Conservation (phyloP, 2,797 vertebrate genomes). For the Lutjanus argentimaculatus region DNA sequence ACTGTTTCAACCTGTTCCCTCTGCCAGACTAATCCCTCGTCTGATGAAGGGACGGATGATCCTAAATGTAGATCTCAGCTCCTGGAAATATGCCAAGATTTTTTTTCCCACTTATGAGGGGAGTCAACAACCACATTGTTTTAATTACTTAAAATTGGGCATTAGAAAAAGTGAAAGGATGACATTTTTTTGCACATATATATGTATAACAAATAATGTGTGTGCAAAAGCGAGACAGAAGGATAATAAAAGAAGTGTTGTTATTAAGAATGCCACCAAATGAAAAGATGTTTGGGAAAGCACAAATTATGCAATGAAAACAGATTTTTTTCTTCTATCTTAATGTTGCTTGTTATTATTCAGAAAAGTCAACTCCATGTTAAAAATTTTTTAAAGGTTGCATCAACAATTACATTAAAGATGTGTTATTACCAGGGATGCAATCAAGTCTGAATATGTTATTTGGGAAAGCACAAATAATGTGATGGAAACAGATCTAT, state of each 20-base stretch:
- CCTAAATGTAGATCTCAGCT: constrained; percentile 66
- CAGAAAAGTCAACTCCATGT: no score
- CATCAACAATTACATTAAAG: no score
- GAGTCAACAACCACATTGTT: constrained; percentile 24
- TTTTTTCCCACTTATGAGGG: constrained; percentile 16
- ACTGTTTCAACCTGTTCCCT: constrained; percentile 70
- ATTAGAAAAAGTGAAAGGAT: background rate
- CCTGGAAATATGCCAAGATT: constrained; percentile 53
- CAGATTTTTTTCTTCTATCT: no score
- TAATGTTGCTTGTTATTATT: no score
- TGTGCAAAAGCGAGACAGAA: constrained; percentile 8
- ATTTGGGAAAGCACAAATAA: no score
- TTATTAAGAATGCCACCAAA: no score
- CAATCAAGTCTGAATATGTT: no score
- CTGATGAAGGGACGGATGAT: constrained; percentile 52
- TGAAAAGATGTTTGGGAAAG: no score
- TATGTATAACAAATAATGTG: constrained; percentile 8
- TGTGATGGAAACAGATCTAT: no score
- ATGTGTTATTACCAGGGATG: no score
- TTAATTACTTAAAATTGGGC: background rate
- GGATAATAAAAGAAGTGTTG: constrained; percentile 2
- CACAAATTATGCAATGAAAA: no score
- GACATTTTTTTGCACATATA: background rate
- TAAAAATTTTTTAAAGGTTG: no score
- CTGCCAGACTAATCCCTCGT: constrained; percentile 68